Evolutionary conservation across 2,888 invertebrate genomes (phyloP), one percentile per base, ranked within the genome.

Genomic region (Torymus tubicola): DNA sequence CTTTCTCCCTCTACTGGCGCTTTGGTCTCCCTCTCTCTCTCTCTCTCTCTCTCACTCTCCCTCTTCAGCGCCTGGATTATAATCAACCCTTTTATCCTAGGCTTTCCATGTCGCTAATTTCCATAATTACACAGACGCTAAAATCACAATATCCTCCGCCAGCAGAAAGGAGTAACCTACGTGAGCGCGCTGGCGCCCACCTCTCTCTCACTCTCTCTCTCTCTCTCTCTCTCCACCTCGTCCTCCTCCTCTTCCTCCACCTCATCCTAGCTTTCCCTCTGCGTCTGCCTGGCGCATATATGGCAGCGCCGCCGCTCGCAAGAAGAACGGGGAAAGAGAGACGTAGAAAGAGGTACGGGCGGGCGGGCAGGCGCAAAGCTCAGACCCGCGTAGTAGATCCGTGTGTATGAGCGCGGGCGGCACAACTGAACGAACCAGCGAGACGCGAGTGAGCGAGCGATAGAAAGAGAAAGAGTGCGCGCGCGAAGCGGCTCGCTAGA

Each of bases 71-170:
- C 87, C 87, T 85, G 90, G 90, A 90, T 90, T 90, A 90, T 90
- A 90, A 90, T 90, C 90, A 90, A 90, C 90, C 90, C 90, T 90
- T 90, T 90, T 90, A 90, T 90, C 90, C 90, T 90, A 90, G 90
- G 90, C 90, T 90, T 91, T 90, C 90, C 90, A 89, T 91, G 90
- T 91, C 90, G 90, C 90, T 90, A 90, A 91, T 91, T 91, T 91
- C 90, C 90, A 91, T 90, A 91, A 91, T 90, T 91, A 90, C 90
- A 90, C 90, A 90, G 90, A 91, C 90, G 90, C 90, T 91, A 90
- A 90, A 90, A 90, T 90, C 90, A 90, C 90, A 90, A 90, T 90
- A 90, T 90, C 89, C 81, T 87, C 87, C 87, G 86, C 88, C 86
- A 86, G 88, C 86, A 87, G 89, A 89, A 89, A 90, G 90, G 90